Evolutionary conservation across 2,797 vertebrate species (phyloP).

Genomic region (Gastrophryne carolinensis): DNA sequence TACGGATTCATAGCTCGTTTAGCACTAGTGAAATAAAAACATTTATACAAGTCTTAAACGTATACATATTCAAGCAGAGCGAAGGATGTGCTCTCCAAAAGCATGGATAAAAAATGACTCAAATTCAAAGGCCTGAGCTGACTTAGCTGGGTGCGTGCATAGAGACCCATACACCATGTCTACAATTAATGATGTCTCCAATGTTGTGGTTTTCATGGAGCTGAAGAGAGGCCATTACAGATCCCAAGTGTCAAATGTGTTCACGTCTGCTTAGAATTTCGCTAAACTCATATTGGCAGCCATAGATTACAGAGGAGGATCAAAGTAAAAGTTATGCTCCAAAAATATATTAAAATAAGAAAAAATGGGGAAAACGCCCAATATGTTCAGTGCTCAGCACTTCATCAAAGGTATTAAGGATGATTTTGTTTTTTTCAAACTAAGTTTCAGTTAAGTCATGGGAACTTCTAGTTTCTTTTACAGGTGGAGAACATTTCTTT

Average conservation of each 20-base stretch:
- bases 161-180: neutral
- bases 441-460: neutral
- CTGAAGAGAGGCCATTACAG: neutral
- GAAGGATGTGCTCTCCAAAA: neutral
- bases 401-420: slow-evolving; percentile 11
- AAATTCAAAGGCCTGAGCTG: slow-evolving; percentile 1
- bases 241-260: slow-evolving; percentile 15
- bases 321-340: neutral
- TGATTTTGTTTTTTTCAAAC: neutral
- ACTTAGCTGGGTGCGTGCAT: neutral
- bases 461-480: neutral
- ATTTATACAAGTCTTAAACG: slow-evolving; percentile 26
- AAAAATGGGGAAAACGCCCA: slow-evolving; percentile 21
- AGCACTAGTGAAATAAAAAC: slow-evolving; percentile 32
- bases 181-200: neutral
- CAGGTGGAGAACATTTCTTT: neutral
- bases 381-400: neutral
- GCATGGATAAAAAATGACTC: neutral
- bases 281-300: neutral
- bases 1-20: slow-evolving; percentile 23
- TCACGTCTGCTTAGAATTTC: neutral
- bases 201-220: slow-evolving; percentile 16
- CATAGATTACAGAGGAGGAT: neutral
- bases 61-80: slow-evolving; percentile 8
- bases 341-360: slow-evolving; percentile 5